Base-by-base conservation (phyloP, 2,797 vertebrate species). In the Perodicticus potto region DNA sequence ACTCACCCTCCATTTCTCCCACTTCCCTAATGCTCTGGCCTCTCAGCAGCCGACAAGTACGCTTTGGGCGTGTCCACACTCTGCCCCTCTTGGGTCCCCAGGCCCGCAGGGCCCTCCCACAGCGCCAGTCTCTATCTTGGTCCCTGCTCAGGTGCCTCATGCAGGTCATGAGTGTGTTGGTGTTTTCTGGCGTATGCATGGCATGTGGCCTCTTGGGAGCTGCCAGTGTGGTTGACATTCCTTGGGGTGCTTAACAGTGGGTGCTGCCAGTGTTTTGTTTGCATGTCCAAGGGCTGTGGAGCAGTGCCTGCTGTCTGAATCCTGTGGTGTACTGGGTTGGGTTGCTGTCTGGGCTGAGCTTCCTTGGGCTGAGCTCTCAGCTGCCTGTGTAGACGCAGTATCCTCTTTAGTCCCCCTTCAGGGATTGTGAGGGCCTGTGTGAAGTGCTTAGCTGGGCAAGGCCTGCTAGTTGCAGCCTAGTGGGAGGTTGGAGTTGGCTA, bases 41-140 rank as follows among this genome's bases (percentile, higher is more conserved):
- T 98, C 98, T 98, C 99, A 99, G 99, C 99, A 99, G 99, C 99
- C 99, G 99, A 97, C 99, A 99, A 98, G 99, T 99, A 89, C 99
- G 98, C 98, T 99, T 99, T 99, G 99, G 99, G 97, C 99, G 98
- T 98, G 99, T 99, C 99, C 99, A 99, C 98, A 99, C 99, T 82
- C 98, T 99, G 98, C 99, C 99, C 69, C 95, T 99, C 98, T 98
- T 98, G 93, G 99, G 99, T 96, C 98, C 99, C 97, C 99, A 98
- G 94, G 99, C 99, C 97, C 98, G 99, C 94, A 99, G 98, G 95
- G 98, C 98, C 98, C 98, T 99, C 98, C 99, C 99, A 97, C 99
- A 99, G 97, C 99, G 99, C 97, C 99, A 99, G 98, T 99, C 99
- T 73, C 98, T 99, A 97, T 99, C 99, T 98, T 99, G 99, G 99